A percentile compares a stretch with the other conserved stretches of the same genome.
phyloP scores from a whole-genome alignment of 2,113 vertebrate species.

The Ptyas mucosa region DNA sequence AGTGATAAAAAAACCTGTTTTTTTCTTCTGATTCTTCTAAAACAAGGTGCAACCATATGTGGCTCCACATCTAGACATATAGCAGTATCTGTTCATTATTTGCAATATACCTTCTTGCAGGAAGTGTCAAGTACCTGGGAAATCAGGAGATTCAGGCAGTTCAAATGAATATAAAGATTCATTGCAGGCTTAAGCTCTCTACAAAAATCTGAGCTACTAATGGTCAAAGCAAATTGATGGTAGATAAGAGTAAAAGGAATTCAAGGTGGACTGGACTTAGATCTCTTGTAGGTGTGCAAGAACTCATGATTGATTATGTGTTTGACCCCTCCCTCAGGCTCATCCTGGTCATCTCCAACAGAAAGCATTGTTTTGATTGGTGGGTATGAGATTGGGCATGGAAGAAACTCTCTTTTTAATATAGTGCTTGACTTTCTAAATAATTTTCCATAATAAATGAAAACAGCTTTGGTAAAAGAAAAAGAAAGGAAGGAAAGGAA shows the following conservation, averaged over 20 bases:
- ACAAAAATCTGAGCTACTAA: neutral
- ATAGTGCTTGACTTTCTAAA: slow-evolving; percentile 24
- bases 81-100: neutral
- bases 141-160: neutral
- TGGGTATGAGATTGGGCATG: neutral
- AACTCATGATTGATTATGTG: neutral
- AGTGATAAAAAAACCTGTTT: neutral
- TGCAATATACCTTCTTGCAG: neutral
- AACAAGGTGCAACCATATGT: neutral
- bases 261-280: neutral
- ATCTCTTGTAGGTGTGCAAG: neutral
- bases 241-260: neutral
- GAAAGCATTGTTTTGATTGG: neutral
- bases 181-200: neutral
- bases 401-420: neutral
- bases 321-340: neutral
- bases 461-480: slow-evolving; percentile 42
- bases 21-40: neutral
- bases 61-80: neutral
- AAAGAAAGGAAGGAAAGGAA: too few relatives aligned
- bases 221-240: neutral
- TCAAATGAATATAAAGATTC: neutral
- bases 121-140: neutral
- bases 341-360: neutral
- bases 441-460: neutral